Evolutionary conservation across 2,888 invertebrate genomes (phyloP).

Genomic region (Sinopyrophorus schimmeli): DNA sequence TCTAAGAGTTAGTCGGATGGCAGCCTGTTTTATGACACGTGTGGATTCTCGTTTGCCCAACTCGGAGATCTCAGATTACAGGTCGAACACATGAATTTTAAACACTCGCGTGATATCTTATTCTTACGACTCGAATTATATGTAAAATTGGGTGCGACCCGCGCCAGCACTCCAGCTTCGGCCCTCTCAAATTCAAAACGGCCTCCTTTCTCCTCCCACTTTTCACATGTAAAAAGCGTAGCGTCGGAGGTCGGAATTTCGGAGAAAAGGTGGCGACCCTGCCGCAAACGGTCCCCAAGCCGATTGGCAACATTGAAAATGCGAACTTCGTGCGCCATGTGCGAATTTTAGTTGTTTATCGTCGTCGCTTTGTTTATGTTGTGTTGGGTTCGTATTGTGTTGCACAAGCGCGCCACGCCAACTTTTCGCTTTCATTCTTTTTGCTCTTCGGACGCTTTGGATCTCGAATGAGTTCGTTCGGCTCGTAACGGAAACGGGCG

Average conservation of each 20-base stretch:
- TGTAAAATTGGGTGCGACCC: conserved; percentile 21
- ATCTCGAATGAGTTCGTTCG: too few relatives aligned
- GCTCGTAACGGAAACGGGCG: too few relatives aligned
- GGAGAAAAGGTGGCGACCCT: too few relatives aligned
- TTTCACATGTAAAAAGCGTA: background rate
- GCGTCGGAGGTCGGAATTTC: background rate
- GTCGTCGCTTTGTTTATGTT: conserved; percentile 50
- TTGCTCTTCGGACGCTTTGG: too few relatives aligned
- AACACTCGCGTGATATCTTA: conserved; percentile 28
- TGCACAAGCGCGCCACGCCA: conserved; percentile 38
- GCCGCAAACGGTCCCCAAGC: too few relatives aligned
- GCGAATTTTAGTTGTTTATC: conserved; percentile 53
- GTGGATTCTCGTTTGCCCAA: conserved; percentile 19
- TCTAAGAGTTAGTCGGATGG: conserved; percentile 10
- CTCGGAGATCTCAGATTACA: conserved; percentile 22
- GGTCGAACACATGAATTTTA: conserved; percentile 23
- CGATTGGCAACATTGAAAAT: too few relatives aligned
- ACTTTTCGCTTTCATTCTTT: conserved; percentile 26
- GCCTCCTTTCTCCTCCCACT: background rate
- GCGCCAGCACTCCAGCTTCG: conserved; percentile 1
- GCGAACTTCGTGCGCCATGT: conserved; percentile 53
- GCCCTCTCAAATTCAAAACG: background rate
- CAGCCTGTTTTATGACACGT: conserved; percentile 28
- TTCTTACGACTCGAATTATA: conserved; percentile 18
- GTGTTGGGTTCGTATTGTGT: conserved; percentile 50